phyloP scores from a whole-genome alignment of 1,140 invertebrate species.

The Eufriesea mexicana region DNA sequence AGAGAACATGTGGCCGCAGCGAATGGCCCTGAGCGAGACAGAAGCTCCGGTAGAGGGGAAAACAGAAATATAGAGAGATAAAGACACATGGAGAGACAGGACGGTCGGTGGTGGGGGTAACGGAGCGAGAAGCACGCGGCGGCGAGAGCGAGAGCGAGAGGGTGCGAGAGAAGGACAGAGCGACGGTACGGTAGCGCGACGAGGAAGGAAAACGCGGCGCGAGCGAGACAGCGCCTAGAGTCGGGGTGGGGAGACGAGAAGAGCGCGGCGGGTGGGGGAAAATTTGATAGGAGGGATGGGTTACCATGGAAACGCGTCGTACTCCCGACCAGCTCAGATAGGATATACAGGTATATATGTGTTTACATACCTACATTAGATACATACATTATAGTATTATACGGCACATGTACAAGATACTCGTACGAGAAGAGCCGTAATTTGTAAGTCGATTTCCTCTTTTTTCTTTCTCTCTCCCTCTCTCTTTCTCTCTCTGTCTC shows the following conservation, averaged over 20 bases:
- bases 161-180: constrained; percentile 10
- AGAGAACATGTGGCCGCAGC: constrained; percentile 8
- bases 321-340: constrained; percentile 68
- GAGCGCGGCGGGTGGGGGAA: not conserved
- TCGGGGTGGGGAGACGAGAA: not conserved
- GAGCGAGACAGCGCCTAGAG: constrained; percentile 5
- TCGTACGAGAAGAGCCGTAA: constrained; percentile 62
- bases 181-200: too few relatives aligned
- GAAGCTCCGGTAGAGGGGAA: constrained; percentile 14
- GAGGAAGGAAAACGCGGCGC: constrained; percentile 1
- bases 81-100: constrained; percentile 61
- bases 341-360: constrained; percentile 64
- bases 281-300: constrained; percentile 72
- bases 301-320: constrained; percentile 78
- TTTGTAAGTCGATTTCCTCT: constrained; percentile 65
- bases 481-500: constrained; percentile 12
- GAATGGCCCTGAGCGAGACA: constrained; percentile 33
- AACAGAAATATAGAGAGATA: constrained; percentile 49
- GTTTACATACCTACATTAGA: constrained; percentile 59
- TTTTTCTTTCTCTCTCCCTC: constrained; percentile 43
- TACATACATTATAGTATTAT: constrained; percentile 57
- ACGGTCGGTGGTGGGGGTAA: constrained; percentile 4
- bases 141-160: not conserved
- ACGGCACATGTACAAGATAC: constrained; percentile 59
- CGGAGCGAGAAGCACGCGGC: not conserved